Conservation (phyloP, 2,797 vertebrate genomes). For the Heteromormyrus szaboi region DNA sequence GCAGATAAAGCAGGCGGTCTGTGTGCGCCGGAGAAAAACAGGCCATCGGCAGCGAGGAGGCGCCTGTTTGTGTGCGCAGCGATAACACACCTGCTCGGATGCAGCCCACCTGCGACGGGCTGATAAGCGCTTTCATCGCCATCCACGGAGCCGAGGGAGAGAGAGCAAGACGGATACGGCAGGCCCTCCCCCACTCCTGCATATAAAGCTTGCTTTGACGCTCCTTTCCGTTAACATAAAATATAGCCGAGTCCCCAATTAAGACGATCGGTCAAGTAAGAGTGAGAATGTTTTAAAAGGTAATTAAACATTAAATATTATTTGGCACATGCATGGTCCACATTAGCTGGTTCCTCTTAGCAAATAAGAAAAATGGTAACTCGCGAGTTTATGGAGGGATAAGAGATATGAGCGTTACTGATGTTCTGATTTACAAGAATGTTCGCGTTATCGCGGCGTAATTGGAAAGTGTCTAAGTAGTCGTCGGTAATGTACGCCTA, state of each 20-base stretch:
- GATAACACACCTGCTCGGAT: neutral
- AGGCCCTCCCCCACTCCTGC: neutral
- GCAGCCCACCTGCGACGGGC: neutral
- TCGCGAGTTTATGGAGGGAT: neutral
- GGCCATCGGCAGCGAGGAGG: neutral
- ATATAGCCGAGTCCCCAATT: neutral
- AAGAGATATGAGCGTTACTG: neutral
- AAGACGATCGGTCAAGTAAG: neutral
- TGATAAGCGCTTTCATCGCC: neutral
- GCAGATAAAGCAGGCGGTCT: neutral
- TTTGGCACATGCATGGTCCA: neutral
- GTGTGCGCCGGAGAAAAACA: neutral
- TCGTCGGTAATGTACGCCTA: neutral
- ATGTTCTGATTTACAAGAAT: constrained; percentile 11
- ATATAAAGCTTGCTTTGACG: neutral
- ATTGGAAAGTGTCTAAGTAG: neutral
- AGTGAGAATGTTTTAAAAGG: neutral
- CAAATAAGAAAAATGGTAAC: constrained; percentile 8
- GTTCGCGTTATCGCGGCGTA: neutral
- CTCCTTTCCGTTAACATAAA: neutral
- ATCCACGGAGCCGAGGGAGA: neutral
- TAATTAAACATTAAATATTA: neutral
- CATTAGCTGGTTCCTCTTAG: neutral
- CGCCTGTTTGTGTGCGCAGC: neutral
- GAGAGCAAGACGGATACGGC: neutral